phyloP scores from a whole-genome alignment of 1,140 invertebrate species.

The Diachasmimorpha longicaudata region DNA sequence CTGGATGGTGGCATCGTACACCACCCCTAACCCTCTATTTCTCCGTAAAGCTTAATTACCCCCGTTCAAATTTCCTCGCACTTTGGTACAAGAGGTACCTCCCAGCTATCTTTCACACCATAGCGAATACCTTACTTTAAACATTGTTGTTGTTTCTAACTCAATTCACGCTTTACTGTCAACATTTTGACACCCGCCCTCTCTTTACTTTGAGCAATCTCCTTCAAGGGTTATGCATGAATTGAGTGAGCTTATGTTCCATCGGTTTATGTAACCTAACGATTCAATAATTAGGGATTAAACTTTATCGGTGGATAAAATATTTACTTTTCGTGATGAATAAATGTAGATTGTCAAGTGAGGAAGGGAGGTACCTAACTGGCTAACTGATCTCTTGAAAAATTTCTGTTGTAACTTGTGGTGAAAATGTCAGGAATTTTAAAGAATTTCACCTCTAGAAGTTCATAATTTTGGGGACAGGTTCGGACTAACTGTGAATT shows the following conservation, averaged over 20 bases:
- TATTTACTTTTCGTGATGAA: too few relatives aligned
- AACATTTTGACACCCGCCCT: background rate
- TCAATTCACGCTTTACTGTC: background rate
- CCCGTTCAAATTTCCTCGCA: conserved; percentile 10
- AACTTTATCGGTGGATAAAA: too few relatives aligned
- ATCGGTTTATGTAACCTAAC: background rate
- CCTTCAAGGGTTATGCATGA: background rate
- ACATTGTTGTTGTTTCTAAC: background rate
- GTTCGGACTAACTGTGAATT: too few relatives aligned
- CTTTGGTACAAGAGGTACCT: background rate
- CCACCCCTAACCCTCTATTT: background rate
- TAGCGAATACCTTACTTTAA: background rate
- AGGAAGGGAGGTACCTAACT: too few relatives aligned
- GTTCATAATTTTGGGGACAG: too few relatives aligned
- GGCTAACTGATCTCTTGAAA: too few relatives aligned
- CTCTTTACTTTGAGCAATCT: background rate
- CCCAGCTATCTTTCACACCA: background rate
- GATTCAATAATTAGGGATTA: background rate
- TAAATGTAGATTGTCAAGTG: too few relatives aligned
- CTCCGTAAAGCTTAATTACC: conserved; percentile 29
- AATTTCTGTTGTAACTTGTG: too few relatives aligned
- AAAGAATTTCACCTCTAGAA: too few relatives aligned
- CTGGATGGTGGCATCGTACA: background rate
- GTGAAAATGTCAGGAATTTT: too few relatives aligned
- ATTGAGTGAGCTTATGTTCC: background rate